phyloP scores from a whole-genome alignment of 1,140 invertebrate species.

The Polypedilum pembai region DNA sequence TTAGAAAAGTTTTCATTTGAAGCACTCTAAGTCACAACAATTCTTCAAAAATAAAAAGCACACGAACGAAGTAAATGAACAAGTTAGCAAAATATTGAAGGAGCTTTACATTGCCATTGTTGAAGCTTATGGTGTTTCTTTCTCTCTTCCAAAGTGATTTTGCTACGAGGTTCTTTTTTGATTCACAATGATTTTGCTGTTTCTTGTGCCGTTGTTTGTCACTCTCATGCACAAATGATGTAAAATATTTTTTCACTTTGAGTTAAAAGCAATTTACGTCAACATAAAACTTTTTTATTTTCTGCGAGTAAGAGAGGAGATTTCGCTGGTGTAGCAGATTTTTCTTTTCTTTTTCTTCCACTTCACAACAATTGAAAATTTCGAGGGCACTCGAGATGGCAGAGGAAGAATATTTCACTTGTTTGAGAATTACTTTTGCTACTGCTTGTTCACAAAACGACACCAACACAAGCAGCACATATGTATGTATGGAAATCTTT shows the following conservation, averaged over 20 bases:
- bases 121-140: conserved; percentile 4
- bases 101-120: conserved; percentile 16
- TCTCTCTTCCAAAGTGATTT: background rate
- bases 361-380: conserved; percentile 6
- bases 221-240: conserved; percentile 1
- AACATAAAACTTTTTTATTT: background rate
- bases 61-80: background rate
- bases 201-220: background rate
- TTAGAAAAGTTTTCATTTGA: background rate
- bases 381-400: background rate
- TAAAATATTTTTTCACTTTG: background rate
- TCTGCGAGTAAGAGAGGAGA: background rate
- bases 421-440: too few relatives aligned
- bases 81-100: background rate
- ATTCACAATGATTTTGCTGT: background rate
- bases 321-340: background rate
- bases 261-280: conserved; percentile 10
- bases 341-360: background rate
- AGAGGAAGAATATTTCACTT: background rate
- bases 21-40: background rate
- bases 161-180: background rate
- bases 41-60: background rate
- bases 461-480: background rate
- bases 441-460: background rate
- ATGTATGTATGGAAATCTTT: background rate